A percentile compares a stretch with the other conserved stretches of the same genome.
Conservation (phyloP, 92 coral and sea anemone genomes). For the Umimayanthus chanpuru region DNA sequence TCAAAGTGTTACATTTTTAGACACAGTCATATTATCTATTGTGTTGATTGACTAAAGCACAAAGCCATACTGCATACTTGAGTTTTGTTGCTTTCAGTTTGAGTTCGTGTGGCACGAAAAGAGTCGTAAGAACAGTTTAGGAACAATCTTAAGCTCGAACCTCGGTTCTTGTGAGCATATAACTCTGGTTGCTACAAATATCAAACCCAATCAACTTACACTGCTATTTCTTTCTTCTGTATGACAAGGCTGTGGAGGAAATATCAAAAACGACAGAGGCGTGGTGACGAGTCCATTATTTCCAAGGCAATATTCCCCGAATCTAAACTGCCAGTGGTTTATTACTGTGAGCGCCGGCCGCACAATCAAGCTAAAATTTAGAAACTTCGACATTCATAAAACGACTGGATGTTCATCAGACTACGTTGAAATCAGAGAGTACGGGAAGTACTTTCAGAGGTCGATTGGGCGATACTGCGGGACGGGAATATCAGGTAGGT, state of each 20-base stretch:
- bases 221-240: background rate
- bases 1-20: too few species aligned
- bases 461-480: conserved; percentile 89
- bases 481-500: conserved; percentile 64
- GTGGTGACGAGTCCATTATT: conserved; percentile 71
- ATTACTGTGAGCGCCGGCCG: conserved; percentile 67
- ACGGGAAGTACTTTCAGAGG: conserved; percentile 58
- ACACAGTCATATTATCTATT: too few species aligned
- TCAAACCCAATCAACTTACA: background rate
- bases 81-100: too few species aligned
- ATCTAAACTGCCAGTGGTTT: conserved; percentile 78
- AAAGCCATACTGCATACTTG: too few species aligned
- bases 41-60: too few species aligned
- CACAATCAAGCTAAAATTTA: conserved; percentile 66
- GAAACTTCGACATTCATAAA: conserved; percentile 60
- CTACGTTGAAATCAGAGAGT: conserved; percentile 75
- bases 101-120: too few species aligned
- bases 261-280: conserved; percentile 58
- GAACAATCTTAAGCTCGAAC: background rate
- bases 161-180: background rate
- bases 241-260: conserved; percentile 71
- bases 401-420: conserved; percentile 69
- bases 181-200: background rate
- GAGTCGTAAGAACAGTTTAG: too few species aligned
- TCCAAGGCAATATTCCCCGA: conserved; percentile 62